Base-by-base conservation (phyloP, 2,797 vertebrate species). In the Sebastes variabilis region DNA sequence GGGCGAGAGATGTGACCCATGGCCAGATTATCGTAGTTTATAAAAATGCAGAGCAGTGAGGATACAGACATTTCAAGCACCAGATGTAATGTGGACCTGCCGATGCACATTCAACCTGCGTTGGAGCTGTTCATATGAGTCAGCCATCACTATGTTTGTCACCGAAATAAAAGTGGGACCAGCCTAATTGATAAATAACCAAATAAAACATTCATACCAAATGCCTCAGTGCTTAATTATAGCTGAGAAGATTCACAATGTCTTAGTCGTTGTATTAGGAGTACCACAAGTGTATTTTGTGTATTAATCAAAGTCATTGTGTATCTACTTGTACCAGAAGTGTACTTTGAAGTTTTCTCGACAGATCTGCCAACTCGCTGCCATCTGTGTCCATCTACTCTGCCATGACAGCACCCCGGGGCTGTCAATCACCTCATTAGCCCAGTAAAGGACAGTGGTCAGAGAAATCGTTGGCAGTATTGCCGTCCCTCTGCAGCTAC, bases 371-470 rank as follows among this genome's bases (percentile, higher is more conserved):
- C 24, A 76, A 58, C 34, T 72, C 29, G 22, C 22, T 72, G 61
- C 46, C 61, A 59, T 36, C 34, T 78, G 71, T 72, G 66, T 55
- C 38, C 2, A 1, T 42, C 20, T 38, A 29, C 59, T 59, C 24
- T 0, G 0, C n/a, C 24, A 68, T 66, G 2, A 67, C 3, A 49
- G 20, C 60, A 69, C 24, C 54, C 12, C 2, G 1, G 59, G 13
- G 22, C 66, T 64, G 61, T 70, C 76, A 80, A 54, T 78, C 78
- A 80, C n/a, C 24, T 13, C 16, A 72, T 66, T 36, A 77, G 65
- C 61, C 58, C 12, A 5, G n/a, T 36, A 75, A 69, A 76, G 52
- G 30, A 76, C 62, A 38, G 13, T 16, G n/a, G 67, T 52, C 54
- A 42, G 30, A 65, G 2, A 68, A n/a, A 56, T 56, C 9, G 16